phyloP scores from a whole-genome alignment of 2,113 vertebrate genomes.

The Eulemur rufifrons region DNA sequence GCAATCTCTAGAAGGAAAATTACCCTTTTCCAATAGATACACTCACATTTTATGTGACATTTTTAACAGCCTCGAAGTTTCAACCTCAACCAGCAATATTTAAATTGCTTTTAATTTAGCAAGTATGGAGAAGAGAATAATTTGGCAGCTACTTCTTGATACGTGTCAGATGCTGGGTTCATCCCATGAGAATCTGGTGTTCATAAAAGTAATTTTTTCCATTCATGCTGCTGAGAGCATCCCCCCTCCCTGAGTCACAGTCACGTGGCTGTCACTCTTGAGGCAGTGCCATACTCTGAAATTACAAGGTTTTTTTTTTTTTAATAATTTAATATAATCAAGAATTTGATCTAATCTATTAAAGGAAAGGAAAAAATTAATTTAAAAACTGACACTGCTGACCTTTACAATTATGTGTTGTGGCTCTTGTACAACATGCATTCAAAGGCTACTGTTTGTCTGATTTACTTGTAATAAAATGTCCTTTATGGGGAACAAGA shows the following conservation, averaged over 20 bases:
- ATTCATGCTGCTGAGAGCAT: background rate
- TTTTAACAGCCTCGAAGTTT: conserved; percentile 73
- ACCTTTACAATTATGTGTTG: conserved; percentile 42
- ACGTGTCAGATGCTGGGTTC: conserved; percentile 23
- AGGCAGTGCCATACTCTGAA: background rate
- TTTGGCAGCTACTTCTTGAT: conserved; percentile 28
- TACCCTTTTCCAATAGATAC: conserved; percentile 66
- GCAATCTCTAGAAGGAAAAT: conserved; percentile 75
- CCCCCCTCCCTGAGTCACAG: background rate
- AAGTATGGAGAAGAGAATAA: conserved; percentile 53
- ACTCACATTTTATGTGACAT: conserved; percentile 50
- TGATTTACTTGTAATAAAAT: conserved; percentile 6
- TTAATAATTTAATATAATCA: conserved; percentile 41
- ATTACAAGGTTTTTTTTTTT: background rate
- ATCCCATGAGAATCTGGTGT: background rate
- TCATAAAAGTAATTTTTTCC: background rate
- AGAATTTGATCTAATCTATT: conserved; percentile 52
- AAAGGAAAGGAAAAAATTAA: conserved; percentile 58
- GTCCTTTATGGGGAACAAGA: background rate
- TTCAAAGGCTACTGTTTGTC: background rate
- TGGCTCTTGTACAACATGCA: background rate
- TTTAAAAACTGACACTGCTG: conserved; percentile 44
- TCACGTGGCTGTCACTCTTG: background rate
- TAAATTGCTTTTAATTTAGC: conserved; percentile 79
- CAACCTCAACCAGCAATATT: conserved; percentile 68